Evolutionary conservation across 2,797 vertebrate species (phyloP).

Genomic region (Nasua narica): DNA sequence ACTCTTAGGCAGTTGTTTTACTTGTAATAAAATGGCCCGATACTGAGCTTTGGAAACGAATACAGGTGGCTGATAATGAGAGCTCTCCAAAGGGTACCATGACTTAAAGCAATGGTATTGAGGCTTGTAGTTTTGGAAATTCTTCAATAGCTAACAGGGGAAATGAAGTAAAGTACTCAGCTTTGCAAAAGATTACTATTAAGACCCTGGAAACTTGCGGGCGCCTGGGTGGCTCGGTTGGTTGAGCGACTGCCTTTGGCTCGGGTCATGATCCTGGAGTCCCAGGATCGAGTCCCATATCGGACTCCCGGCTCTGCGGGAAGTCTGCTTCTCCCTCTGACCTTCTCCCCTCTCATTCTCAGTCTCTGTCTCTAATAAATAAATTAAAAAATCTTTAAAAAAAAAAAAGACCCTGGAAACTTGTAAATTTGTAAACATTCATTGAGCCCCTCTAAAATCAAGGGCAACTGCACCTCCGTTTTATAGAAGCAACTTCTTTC

Average conservation of each 20-base stretch:
- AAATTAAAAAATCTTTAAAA: no score
- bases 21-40: not conserved
- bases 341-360: no score
- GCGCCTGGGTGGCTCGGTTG: no score
- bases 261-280: no score
- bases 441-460: not conserved
- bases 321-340: no score
- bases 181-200: not conserved
- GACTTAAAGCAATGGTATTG: not conserved
- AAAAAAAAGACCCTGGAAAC: not conserved
- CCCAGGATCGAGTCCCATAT: no score
- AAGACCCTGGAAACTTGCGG: not conserved
- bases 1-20: not conserved
- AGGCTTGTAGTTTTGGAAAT: not conserved
- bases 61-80: not conserved
- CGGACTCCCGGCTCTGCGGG: no score
- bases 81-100: not conserved
- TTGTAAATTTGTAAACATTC: not conserved
- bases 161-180: not conserved
- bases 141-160: not conserved
- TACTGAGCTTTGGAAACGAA: constrained; percentile 1
- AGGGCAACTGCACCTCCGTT: fast-evolving
- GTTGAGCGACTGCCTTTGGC: no score
- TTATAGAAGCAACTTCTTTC: not conserved
- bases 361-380: no score